These are phyloP conservation scores for Dinomys branickii DNA, from an alignment of 2,113 vertebrate genomes.

Conservation along the genomic window DNA sequence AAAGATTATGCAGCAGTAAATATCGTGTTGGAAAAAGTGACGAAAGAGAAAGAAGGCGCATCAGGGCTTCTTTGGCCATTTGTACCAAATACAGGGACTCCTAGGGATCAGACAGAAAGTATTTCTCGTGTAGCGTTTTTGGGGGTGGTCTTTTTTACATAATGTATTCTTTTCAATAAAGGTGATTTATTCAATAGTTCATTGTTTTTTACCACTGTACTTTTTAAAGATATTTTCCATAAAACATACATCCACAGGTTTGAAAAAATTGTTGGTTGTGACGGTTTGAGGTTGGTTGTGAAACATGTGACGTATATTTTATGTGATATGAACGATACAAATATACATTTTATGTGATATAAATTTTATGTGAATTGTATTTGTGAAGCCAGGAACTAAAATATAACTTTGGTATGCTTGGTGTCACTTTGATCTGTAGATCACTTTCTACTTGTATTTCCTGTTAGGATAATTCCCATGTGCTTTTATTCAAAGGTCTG, in stretches of 20 bases:
- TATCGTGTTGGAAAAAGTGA: conserved; percentile 5
- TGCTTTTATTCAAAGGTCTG: neutral
- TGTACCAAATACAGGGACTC: neutral
- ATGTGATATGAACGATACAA: too few species aligned
- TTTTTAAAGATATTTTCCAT: neutral
- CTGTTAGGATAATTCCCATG: neutral
- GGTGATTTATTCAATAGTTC: neutral
- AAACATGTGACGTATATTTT: neutral
- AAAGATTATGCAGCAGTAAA: neutral
- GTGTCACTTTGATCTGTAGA: neutral
- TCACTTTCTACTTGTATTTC: neutral
- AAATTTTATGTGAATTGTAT: neutral
- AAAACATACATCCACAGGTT: neutral
- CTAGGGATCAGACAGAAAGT: neutral
- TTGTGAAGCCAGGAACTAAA: neutral
- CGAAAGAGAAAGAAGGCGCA: conserved; percentile 11
- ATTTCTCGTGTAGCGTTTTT: neutral
- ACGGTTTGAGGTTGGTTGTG: neutral
- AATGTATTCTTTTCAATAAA: neutral
- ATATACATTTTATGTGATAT: neutral
- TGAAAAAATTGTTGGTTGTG: neutral
- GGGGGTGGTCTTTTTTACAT: neutral
- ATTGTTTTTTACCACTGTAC: neutral
- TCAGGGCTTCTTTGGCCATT: neutral
- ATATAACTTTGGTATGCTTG: neutral